Percentiles rank a stretch among this genome's conserved stretches.
phyloP scores from a whole-genome alignment of 2,797 vertebrate genomes.

The Zenarchopterus dispar region DNA sequence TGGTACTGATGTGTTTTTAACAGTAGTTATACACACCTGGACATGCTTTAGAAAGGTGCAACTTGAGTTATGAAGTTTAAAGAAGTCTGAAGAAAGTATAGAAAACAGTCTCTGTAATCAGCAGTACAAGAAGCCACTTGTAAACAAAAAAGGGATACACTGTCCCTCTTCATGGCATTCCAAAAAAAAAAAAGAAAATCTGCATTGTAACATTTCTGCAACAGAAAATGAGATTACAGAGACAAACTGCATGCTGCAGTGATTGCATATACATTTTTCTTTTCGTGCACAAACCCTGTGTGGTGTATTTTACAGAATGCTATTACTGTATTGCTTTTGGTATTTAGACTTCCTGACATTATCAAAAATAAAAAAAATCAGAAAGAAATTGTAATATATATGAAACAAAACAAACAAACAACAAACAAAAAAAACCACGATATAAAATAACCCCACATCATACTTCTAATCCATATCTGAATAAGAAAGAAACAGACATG shows the following conservation, averaged over 20 bases:
- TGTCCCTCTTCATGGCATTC: constrained; percentile 8
- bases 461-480: constrained; percentile 14
- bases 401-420: constrained; percentile 4
- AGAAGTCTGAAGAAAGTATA: constrained; percentile 29
- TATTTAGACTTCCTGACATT: constrained; percentile 20
- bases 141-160: constrained; percentile 42
- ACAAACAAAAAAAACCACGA: too few species aligned
- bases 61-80: constrained; percentile 12
- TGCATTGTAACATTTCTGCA: constrained; percentile 1
- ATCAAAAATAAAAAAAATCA: neutral
- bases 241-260: constrained; percentile 26
- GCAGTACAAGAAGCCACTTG: constrained; percentile 42
- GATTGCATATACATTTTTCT: constrained; percentile 30
- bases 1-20: constrained; percentile 35
- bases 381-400: constrained; percentile 10
- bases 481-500: constrained; percentile 34
- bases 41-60: constrained; percentile 39
- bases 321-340: constrained; percentile 52
- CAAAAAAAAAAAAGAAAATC: constrained; percentile 10
- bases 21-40: constrained; percentile 19
- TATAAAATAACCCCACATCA: constrained; percentile 1
- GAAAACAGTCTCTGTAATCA: constrained; percentile 52
- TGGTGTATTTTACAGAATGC: constrained; percentile 20
- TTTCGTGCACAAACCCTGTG: constrained; percentile 21
- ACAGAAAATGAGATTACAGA: constrained; percentile 17